Evolutionary conservation across 2,888 invertebrate genomes (phyloP).

Genomic region (Clivina fossor): DNA sequence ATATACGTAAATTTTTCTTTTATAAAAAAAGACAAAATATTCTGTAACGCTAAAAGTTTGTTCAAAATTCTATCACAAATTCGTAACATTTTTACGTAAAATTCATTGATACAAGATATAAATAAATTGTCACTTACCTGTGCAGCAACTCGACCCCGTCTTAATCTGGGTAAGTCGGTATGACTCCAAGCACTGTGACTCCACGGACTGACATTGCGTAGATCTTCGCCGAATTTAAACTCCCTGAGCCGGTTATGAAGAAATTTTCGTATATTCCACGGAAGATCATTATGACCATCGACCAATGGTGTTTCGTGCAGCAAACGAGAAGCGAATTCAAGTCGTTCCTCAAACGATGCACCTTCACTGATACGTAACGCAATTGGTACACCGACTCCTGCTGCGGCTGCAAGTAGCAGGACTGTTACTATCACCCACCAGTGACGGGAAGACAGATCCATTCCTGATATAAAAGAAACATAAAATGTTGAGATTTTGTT

Average conservation of each 20-base stretch:
- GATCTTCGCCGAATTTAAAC: conserved; percentile 72
- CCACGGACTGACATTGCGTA: conserved; percentile 71
- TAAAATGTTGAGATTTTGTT: background rate
- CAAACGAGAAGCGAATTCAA: conserved; percentile 71
- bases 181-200: conserved; percentile 75
- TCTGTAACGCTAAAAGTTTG: too few relatives aligned
- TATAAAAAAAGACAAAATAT: background rate
- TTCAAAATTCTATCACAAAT: too few relatives aligned
- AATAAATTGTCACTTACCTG: too few relatives aligned
- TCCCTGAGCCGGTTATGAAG: conserved; percentile 85
- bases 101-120: too few relatives aligned
- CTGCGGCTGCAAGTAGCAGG: conserved; percentile 75
- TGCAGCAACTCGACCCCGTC: conserved; percentile 74
- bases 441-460: conserved; percentile 64
- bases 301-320: conserved; percentile 77
- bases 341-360: conserved; percentile 73
- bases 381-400: conserved; percentile 78
- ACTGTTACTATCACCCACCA: conserved; percentile 78
- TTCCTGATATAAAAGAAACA: conserved; percentile 51
- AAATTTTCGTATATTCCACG: conserved; percentile 90
- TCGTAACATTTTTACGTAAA: too few relatives aligned
- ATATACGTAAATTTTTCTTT: too few relatives aligned
- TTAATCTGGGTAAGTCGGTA: conserved; percentile 73
- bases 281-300: conserved; percentile 88
- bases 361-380: conserved; percentile 76